phyloP scores from a whole-genome alignment of 2,113 vertebrate genomes.

The Neomonachus schauinslandi region DNA sequence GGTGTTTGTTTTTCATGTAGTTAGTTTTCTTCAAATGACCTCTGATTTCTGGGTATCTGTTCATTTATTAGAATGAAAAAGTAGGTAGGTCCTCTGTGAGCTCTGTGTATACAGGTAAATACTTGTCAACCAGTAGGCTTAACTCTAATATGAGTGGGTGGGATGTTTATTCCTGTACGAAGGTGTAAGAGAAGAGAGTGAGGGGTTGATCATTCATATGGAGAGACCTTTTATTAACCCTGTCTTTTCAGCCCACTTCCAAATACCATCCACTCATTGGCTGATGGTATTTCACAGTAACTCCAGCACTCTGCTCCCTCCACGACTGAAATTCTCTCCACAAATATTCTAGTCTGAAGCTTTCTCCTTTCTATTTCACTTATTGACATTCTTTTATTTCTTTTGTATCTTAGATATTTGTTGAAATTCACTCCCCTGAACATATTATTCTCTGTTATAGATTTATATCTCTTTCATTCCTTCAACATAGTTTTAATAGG shows the following conservation, averaged over 20 bases:
- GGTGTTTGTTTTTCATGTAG: neutral
- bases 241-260: neutral
- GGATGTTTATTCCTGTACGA: neutral
- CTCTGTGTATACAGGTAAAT: neutral
- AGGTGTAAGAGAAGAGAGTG: neutral
- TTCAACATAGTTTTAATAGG: constrained; percentile 12
- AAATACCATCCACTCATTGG: neutral
- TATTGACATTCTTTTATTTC: neutral
- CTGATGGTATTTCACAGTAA: constrained; percentile 8
- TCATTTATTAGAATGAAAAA: neutral
- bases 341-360: neutral
- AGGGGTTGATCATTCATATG: neutral
- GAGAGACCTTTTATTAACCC: neutral
- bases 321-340: neutral
- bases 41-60: neutral
- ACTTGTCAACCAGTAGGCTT: neutral
- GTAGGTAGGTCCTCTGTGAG: neutral
- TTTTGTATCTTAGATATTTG: constrained; percentile 9
- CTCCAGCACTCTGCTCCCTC: neutral
- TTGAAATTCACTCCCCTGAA: neutral
- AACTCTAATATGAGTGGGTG: neutral
- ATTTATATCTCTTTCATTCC: neutral
- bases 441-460: neutral
- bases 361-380: constrained; percentile 1
- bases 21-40: neutral